phyloP scores from a whole-genome alignment of 2,888 invertebrate species.

The Stictocephala bisonia region DNA sequence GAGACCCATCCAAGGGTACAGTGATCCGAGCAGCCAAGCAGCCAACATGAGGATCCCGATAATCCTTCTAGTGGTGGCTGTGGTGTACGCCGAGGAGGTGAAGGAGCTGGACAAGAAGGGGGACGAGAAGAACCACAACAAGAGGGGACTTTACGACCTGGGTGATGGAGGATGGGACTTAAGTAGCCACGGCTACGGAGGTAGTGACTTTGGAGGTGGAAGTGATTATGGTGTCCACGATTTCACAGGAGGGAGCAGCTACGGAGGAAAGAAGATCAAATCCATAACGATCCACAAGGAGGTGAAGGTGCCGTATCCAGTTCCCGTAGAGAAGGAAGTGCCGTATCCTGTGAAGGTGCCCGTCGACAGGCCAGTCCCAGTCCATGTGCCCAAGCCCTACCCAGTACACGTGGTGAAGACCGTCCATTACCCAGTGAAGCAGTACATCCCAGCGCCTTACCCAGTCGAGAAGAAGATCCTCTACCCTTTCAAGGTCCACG shows the following conservation, averaged over 20 bases:
- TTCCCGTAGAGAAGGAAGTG: conserved; percentile 59
- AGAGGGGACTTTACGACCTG: conserved; percentile 52
- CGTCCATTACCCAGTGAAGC: conserved; percentile 47
- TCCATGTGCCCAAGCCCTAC: conserved; percentile 38
- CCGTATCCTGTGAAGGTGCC: conserved; percentile 59
- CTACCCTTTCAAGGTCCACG: conserved; percentile 75
- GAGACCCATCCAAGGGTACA: too few relatives aligned
- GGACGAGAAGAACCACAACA: conserved; percentile 64
- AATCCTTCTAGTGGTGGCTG: conserved; percentile 26
- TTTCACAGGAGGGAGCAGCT: conserved; percentile 29
- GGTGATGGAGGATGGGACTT: too few relatives aligned
- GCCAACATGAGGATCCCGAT: conserved; percentile 16
- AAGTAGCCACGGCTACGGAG: conserved; percentile 49
- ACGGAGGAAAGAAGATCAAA: conserved; percentile 22
- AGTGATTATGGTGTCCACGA: conserved; percentile 26
- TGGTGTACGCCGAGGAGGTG: conserved; percentile 61
- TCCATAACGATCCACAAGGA: conserved; percentile 34
- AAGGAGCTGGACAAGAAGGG: conserved; percentile 69
- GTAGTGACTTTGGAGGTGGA: conserved; percentile 26
- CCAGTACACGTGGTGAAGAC: conserved; percentile 39
- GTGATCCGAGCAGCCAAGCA: too few relatives aligned
- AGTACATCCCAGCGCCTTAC: conserved; percentile 61
- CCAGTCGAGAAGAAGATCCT: conserved; percentile 63
- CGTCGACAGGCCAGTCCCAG: conserved; percentile 58
- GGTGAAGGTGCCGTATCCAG: conserved; percentile 49